These are phyloP conservation scores for Cacoxenus indagator DNA, from an alignment of 2,888 invertebrate species.

Conservation along the genomic window DNA sequence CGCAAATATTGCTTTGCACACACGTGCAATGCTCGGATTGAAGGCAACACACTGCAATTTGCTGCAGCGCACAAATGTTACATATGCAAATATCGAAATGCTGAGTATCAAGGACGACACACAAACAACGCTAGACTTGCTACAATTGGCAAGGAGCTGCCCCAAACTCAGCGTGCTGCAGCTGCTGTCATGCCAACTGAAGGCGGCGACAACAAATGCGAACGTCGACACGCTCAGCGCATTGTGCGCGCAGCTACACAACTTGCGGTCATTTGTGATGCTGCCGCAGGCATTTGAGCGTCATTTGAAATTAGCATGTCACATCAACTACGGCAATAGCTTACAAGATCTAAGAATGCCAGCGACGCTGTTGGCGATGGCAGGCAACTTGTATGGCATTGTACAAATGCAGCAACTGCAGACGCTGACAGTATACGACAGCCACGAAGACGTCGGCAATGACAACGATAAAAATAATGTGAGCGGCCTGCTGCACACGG, in stretches of 20 bases:
- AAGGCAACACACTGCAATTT: conserved; percentile 27
- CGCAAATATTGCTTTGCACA: conserved; percentile 32
- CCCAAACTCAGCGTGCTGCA: conserved; percentile 39
- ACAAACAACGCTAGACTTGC: conserved; percentile 29
- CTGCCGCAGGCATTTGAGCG: conserved; percentile 27
- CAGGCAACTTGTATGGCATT: conserved; percentile 32
- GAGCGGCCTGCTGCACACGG: conserved; percentile 16
- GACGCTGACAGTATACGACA: background rate
- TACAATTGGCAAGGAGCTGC: conserved; percentile 33
- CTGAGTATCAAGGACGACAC: conserved; percentile 38
- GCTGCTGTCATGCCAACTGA: conserved; percentile 24
- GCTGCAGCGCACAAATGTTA: conserved; percentile 23
- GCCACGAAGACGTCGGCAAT: background rate
- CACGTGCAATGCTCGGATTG: conserved; percentile 42
- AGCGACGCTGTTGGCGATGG: conserved; percentile 36
- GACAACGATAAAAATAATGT: background rate
- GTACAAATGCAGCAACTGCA: conserved; percentile 41
- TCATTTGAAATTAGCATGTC: conserved; percentile 21
- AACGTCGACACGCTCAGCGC: conserved; percentile 20
- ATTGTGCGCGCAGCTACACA: conserved; percentile 32
- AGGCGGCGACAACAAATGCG: too few species aligned
- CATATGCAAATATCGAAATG: conserved; percentile 27
- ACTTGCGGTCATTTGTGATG: conserved; percentile 39
- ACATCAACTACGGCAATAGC: conserved; percentile 38
- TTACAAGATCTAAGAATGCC: conserved; percentile 43